Evolutionary conservation across 2,113 vertebrate genomes (phyloP).

Genomic region (Ranitomeya variabilis): DNA sequence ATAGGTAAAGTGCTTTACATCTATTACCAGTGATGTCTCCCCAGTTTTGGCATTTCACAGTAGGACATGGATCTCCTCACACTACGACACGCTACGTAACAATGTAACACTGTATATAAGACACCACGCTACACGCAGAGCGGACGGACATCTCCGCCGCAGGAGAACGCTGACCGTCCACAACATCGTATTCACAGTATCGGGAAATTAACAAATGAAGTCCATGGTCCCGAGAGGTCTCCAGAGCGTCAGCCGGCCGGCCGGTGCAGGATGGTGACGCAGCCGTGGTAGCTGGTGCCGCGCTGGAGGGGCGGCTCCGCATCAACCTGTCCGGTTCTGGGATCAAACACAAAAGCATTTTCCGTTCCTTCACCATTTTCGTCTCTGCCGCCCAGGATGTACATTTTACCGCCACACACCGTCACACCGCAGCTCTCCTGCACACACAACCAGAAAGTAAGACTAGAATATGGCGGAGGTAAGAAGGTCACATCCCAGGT

Average conservation of each 20-base stretch:
- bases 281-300: conserved; percentile 77
- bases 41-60: not conserved
- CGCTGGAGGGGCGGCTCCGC: conserved; percentile 68
- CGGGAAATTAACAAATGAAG: not conserved
- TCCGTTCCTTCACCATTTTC: conserved; percentile 68
- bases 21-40: not conserved
- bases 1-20: not conserved
- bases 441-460: not conserved
- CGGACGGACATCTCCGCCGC: not conserved
- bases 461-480: not conserved
- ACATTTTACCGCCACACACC: conserved; percentile 72
- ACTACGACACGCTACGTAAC: not conserved
- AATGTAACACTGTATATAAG: not conserved
- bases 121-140: not conserved
- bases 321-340: conserved; percentile 61
- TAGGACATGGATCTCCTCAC: not conserved
- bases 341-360: conserved; percentile 70
- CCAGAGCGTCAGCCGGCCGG: conserved; percentile 59
- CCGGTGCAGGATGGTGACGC: conserved; percentile 75
- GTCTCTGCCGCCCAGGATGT: conserved; percentile 76
- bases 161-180: not conserved
- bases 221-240: not conserved
- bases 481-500: not conserved
- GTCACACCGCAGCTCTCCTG: conserved; percentile 80
- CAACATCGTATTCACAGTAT: conserved; percentile 10